Evolutionary conservation across 1,140 invertebrate species (phyloP).

Genomic region (Brachionus angularis): DNA sequence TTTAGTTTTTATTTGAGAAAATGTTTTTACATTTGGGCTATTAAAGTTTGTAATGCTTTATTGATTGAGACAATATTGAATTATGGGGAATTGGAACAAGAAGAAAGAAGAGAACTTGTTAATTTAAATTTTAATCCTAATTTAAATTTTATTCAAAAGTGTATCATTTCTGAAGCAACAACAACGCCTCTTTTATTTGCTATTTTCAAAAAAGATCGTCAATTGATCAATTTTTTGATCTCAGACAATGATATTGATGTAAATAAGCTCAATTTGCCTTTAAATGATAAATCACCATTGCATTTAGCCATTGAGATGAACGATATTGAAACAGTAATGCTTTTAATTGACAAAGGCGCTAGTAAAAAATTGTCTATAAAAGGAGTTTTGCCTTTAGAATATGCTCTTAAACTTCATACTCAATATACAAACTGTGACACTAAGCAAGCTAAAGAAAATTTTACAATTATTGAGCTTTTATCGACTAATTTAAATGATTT

Average conservation of each 20-base stretch:
- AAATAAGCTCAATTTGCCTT: not conserved
- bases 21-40: not conserved
- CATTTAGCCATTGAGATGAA: not conserved
- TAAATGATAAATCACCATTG: slow-evolving; percentile 13
- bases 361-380: slow-evolving; percentile 1
- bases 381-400: slow-evolving; percentile 5
- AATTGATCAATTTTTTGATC: slow-evolving; percentile 19
- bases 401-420: not conserved
- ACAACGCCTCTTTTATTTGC: slow-evolving; percentile 22
- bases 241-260: not conserved
- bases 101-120: slow-evolving; percentile 12
- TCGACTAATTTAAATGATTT: not conserved
- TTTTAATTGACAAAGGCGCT: slow-evolving; percentile 2
- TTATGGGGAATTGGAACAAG: not conserved
- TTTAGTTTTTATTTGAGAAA: slow-evolving; percentile 9
- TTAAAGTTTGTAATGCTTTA: slow-evolving; percentile 17
- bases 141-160: slow-evolving; percentile 12
- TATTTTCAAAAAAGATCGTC: slow-evolving; percentile 17
- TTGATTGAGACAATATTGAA: slow-evolving; percentile 21
- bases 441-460: slow-evolving; percentile 9
- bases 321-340: slow-evolving; percentile 31
- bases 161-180: not conserved
- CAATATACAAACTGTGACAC: not conserved
- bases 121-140: slow-evolving; percentile 39
- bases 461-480: not conserved